phyloP scores from a whole-genome alignment of 1,140 invertebrate species.

The Drosophila sturtevanti region DNA sequence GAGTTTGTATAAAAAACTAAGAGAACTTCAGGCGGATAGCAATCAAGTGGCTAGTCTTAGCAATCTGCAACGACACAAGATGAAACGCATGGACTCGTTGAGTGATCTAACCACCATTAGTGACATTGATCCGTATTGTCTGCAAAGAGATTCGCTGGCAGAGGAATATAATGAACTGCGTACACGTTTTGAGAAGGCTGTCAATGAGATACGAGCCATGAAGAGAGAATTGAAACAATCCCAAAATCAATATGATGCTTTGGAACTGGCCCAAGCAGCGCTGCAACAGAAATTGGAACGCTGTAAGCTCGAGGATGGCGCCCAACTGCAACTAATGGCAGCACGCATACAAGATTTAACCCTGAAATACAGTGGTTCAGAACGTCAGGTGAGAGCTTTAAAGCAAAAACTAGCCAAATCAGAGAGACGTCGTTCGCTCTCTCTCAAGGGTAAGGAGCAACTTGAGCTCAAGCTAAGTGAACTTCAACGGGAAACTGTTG shows the following conservation, averaged over 20 bases:
- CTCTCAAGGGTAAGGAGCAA: slow-evolving; percentile 91
- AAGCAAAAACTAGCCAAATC: slow-evolving; percentile 91
- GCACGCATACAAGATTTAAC: slow-evolving; percentile 93
- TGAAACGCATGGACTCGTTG: slow-evolving; percentile 89
- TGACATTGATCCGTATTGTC: slow-evolving; percentile 88
- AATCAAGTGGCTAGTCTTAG: slow-evolving; percentile 81
- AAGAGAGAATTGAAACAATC: slow-evolving; percentile 92
- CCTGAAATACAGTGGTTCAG: slow-evolving; percentile 90
- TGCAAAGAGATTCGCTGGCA: slow-evolving; percentile 90
- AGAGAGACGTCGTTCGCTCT: slow-evolving; percentile 91
- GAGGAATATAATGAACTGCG: slow-evolving; percentile 91
- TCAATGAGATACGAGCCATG: slow-evolving; percentile 91
- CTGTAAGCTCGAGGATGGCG: slow-evolving; percentile 87
- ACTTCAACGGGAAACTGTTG: slow-evolving; percentile 90
- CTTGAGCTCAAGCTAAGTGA: slow-evolving; percentile 92
- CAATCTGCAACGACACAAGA: slow-evolving; percentile 82
- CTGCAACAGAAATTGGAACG: slow-evolving; percentile 89
- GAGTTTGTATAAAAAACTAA: slow-evolving; percentile 86
- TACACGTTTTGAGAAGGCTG: slow-evolving; percentile 90
- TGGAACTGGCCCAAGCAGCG: slow-evolving; percentile 90
- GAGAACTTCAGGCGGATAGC: slow-evolving; percentile 87
- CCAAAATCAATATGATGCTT: slow-evolving; percentile 89
- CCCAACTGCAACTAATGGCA: slow-evolving; percentile 91
- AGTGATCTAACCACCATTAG: slow-evolving; percentile 92
- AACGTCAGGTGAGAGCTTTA: slow-evolving; percentile 90